Percentiles rank a stretch among this genome's conserved stretches.
Conservation (phyloP, 2,797 vertebrate species). For the Periparus ater region DNA sequence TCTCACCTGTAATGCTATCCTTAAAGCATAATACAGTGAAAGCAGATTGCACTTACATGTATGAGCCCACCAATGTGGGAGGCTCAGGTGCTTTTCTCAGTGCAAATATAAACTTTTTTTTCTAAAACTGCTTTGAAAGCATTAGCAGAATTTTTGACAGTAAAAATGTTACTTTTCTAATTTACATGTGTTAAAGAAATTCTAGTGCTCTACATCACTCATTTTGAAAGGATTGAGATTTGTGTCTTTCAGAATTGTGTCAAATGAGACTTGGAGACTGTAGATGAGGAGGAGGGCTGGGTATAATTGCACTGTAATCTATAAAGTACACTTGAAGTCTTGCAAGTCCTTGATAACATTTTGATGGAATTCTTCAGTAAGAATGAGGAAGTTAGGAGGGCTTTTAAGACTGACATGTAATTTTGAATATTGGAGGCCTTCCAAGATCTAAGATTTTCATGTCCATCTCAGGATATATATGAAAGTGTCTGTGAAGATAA, state of each 20-base stretch:
- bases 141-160: not conserved
- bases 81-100: not conserved
- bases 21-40: fast-evolving
- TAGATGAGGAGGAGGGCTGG: not conserved
- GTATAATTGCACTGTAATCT: not conserved
- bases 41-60: not conserved
- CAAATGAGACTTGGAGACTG: not conserved
- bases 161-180: not conserved
- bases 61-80: not conserved
- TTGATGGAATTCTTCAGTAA: not conserved
- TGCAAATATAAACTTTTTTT: not conserved
- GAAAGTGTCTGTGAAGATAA: not conserved
- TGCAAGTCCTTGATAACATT: not conserved
- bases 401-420: not conserved
- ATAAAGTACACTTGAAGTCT: not conserved
- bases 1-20: not conserved
- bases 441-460: not conserved
- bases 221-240: not conserved
- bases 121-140: not conserved
- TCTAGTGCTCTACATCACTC: not conserved
- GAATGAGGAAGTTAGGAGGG: not conserved
- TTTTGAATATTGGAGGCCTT: not conserved
- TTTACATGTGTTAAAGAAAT: not conserved
- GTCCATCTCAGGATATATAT: not conserved
- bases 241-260: not conserved